These are phyloP conservation scores for Dicerorhinus sumatrensis DNA, from an alignment of 2,113 vertebrate species.

Conservation along the genomic window DNA sequence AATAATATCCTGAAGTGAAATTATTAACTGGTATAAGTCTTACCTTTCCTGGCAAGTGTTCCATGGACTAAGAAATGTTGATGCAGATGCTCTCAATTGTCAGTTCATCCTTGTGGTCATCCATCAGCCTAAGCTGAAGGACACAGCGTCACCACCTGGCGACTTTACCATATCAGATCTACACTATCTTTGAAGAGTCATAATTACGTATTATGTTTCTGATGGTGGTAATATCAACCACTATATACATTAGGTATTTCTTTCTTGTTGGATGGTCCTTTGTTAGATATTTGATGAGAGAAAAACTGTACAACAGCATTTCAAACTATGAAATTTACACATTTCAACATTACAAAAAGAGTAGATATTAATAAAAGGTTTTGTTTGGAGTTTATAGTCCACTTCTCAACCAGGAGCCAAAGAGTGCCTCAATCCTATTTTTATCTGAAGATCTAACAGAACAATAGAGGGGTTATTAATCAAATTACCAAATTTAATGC, in stretches of 20 bases:
- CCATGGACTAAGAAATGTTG: background rate
- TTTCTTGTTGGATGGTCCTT: background rate
- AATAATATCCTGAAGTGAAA: background rate
- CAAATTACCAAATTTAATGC: background rate
- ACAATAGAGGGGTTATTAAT: background rate
- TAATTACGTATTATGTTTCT: background rate
- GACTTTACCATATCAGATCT: background rate
- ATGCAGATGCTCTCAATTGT: background rate
- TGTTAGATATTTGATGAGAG: background rate
- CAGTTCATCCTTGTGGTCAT: background rate
- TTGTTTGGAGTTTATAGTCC: background rate
- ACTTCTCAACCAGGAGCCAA: background rate
- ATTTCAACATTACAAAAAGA: background rate
- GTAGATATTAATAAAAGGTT: background rate
- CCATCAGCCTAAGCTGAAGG: background rate
- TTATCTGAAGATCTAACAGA: background rate
- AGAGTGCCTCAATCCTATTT: background rate
- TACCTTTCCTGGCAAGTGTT: background rate
- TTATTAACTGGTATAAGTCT: background rate
- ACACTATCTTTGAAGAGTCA: background rate
- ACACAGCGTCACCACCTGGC: background rate
- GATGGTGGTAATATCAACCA: background rate
- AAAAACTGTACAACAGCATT: background rate
- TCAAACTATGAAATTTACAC: background rate
- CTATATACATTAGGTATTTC: fast-evolving